Evolutionary conservation across 1,140 invertebrate genomes (phyloP).

Genomic region (Battus philenor): DNA sequence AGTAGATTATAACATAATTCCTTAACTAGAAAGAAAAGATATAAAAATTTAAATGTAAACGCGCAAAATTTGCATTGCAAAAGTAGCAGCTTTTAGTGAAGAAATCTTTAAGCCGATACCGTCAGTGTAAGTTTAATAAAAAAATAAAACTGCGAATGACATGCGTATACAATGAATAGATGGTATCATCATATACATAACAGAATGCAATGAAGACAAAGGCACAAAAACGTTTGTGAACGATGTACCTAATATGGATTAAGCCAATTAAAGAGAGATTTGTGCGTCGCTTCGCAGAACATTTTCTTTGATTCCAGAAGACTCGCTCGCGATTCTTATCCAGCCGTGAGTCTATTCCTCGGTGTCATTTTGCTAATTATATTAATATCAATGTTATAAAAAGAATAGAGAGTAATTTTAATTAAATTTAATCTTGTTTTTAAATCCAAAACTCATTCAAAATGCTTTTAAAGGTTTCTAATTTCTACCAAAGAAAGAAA

Average conservation of each 20-base stretch:
- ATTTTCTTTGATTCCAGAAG: slow-evolving; percentile 42
- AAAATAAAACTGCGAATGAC: too few relatives aligned
- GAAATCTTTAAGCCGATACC: too few relatives aligned
- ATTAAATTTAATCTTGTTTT: too few relatives aligned
- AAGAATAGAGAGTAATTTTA: neutral
- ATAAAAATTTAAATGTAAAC: too few relatives aligned
- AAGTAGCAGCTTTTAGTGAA: too few relatives aligned
- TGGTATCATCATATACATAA: slow-evolving; percentile 2
- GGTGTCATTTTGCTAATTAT: slow-evolving; percentile 22
- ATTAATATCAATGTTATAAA: slow-evolving; percentile 11
- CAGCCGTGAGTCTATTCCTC: slow-evolving; percentile 13
- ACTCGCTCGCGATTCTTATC: slow-evolving; percentile 24
- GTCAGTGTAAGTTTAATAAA: too few relatives aligned
- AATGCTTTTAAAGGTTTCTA: too few relatives aligned
- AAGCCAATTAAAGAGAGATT: slow-evolving; percentile 56
- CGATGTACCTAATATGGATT: slow-evolving; percentile 36
- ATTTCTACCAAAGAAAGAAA: too few relatives aligned
- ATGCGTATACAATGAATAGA: slow-evolving; percentile 1
- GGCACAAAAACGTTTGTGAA: slow-evolving; percentile 29
- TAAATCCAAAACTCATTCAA: too few relatives aligned
- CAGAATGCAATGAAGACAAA: slow-evolving; percentile 12
- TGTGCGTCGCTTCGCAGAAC: slow-evolving; percentile 33
- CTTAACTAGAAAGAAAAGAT: too few relatives aligned
- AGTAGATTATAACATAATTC: too few relatives aligned
- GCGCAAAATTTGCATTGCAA: too few relatives aligned